Evolutionary conservation across 1,140 invertebrate species (phyloP).

Genomic region (Rhysida immarginata): DNA sequence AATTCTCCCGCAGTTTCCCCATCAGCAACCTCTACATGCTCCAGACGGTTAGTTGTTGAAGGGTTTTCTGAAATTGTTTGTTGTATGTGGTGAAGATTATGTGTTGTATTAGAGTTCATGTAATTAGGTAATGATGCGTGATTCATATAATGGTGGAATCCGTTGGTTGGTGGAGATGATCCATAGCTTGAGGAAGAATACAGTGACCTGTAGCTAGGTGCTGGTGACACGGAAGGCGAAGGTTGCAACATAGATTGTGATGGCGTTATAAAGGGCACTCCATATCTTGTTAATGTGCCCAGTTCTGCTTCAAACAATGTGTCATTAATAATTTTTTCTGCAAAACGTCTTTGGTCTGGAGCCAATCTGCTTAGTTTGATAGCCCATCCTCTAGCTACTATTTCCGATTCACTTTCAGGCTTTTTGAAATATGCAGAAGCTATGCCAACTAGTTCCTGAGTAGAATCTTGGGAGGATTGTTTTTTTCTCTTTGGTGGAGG

Average conservation of each 20-base stretch:
- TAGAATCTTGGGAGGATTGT: conserved; percentile 2
- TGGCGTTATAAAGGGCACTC: background rate
- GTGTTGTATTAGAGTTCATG: background rate
- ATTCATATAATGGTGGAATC: background rate
- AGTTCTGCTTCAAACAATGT: conserved; percentile 8
- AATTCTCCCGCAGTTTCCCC: background rate
- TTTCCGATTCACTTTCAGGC: conserved; percentile 7
- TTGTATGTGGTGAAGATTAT: background rate
- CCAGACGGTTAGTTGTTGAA: background rate
- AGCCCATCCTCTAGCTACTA: conserved; percentile 8
- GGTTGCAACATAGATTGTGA: background rate
- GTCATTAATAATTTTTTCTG: conserved; percentile 9
- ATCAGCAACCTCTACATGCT: background rate
- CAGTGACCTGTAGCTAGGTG: background rate
- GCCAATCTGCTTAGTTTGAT: conserved; percentile 7
- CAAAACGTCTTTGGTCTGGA: conserved; percentile 4
- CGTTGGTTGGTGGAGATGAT: background rate
- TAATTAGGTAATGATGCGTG: background rate
- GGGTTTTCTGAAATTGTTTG: background rate
- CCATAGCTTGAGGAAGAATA: background rate
- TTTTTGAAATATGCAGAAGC: conserved; percentile 6
- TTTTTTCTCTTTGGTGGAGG: background rate
- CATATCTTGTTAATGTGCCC: conserved; percentile 8
- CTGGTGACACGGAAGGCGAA: background rate
- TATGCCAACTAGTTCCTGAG: conserved; percentile 1